Evolutionary conservation across 2,888 invertebrate species (phyloP).

Genomic region (Macaria liturata): DNA sequence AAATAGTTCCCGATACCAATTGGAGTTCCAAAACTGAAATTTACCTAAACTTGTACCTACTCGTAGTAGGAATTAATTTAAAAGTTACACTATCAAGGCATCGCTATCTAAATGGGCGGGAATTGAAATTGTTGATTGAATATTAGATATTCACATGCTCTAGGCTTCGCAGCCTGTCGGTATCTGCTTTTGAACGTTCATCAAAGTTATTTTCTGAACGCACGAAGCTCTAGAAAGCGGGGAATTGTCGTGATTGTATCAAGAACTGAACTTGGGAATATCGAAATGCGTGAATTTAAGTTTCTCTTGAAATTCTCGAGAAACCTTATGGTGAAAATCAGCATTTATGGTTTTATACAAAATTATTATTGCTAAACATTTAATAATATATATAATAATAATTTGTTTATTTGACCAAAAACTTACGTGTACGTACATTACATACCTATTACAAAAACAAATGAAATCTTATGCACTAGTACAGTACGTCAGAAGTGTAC

Average conservation of each 20-base stretch:
- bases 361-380: too few species aligned
- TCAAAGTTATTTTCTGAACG: slow-evolving; percentile 21
- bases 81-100: slow-evolving; percentile 20
- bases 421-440: too few species aligned
- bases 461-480: too few species aligned
- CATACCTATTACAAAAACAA: too few species aligned
- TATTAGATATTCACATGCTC: slow-evolving; percentile 28
- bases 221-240: slow-evolving; percentile 21
- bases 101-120: slow-evolving; percentile 23
- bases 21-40: slow-evolving; percentile 36
- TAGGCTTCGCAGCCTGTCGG: slow-evolving; percentile 18
- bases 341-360: too few species aligned
- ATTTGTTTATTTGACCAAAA: too few species aligned
- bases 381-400: too few species aligned
- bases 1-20: slow-evolving; percentile 37
- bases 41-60: slow-evolving; percentile 12
- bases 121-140: slow-evolving; percentile 30
- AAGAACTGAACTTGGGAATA: slow-evolving; percentile 9
- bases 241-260: slow-evolving; percentile 18
- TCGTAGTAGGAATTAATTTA: slow-evolving; percentile 21
- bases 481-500: too few species aligned
- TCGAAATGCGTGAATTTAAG: slow-evolving; percentile 6
- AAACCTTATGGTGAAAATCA: too few species aligned
- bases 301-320: too few species aligned
- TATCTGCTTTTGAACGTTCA: slow-evolving; percentile 21